Evolutionary conservation across 2,797 vertebrate species (phyloP).

Genomic region (Takifugu ocellatus): DNA sequence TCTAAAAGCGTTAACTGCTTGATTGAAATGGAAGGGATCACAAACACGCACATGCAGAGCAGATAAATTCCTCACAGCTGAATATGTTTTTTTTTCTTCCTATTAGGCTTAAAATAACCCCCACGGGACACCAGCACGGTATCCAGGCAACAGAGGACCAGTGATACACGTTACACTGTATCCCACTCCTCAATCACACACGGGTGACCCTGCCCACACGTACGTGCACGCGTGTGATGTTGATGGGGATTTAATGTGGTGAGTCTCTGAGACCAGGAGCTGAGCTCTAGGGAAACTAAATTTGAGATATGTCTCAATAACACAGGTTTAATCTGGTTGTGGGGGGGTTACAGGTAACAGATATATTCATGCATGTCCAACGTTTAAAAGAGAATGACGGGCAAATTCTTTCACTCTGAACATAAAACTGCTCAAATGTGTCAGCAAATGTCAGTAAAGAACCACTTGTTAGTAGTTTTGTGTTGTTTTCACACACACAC

Average conservation of each 20-base stretch:
- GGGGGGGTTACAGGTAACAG: too few relatives aligned
- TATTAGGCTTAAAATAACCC: constrained; percentile 73
- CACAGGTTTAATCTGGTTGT: too few relatives aligned
- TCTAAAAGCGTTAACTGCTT: background rate
- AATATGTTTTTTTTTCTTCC: constrained; percentile 38
- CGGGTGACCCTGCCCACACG: constrained; percentile 38
- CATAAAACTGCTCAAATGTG: too few relatives aligned
- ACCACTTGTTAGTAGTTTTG: too few relatives aligned
- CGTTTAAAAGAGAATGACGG: too few relatives aligned
- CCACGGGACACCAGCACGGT: constrained; percentile 57
- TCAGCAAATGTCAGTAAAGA: too few relatives aligned
- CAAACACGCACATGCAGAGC: constrained; percentile 2
- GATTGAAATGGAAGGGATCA: background rate
- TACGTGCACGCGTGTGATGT: constrained; percentile 11
- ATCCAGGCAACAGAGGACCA: constrained; percentile 76
- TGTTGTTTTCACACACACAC: too few relatives aligned
- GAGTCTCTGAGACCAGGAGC: constrained; percentile 6
- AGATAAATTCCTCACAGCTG: constrained; percentile 25
- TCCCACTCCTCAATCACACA: constrained; percentile 57
- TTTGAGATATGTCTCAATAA: too few relatives aligned
- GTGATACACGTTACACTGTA: constrained; percentile 63
- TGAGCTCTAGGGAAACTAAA: too few relatives aligned
- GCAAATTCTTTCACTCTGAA: too few relatives aligned
- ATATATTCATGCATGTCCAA: too few relatives aligned
- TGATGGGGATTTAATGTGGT: constrained; percentile 39